Base-by-base conservation (phyloP, 1,140 invertebrate species). In the Maconellicoccus hirsutus region DNA sequence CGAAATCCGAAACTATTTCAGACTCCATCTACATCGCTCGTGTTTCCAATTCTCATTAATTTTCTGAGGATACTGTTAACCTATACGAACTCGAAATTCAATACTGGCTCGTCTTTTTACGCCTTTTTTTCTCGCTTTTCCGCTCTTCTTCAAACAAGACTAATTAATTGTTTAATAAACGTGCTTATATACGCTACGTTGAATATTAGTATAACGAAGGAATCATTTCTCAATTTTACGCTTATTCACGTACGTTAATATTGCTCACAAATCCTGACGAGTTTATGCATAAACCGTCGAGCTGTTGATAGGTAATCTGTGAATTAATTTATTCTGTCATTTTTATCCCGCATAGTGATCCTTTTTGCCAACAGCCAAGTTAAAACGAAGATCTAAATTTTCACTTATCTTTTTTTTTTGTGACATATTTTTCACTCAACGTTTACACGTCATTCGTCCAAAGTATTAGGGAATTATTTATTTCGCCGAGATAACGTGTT, bases 11-110 rank as follows among this genome's bases (percentile, higher is more conserved):
- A 52, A 52, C 42, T 19, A 52, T 52, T 52, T 16, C 42, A 52
- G n/a, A 8, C 42, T 52, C n/a, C 16, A 52, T 52, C 42, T 16
- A 16, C 42, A 19, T 19, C 42, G 42, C 42, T 52, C 42, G 42
- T 52, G n/a, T 52, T 52, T 52, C 42, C 42, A 52, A 52, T 52
- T 52, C 42, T 52, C 42, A 52, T 52, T 52, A 52, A 52, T 52
- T 52, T 52, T 52, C 6, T 16, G 6, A 19, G 16, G 6, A 52
- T 52, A 52, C 4, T 16, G 42, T 16, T 52, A 52, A 19, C 42
- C 42, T 52, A 52, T 19, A 52, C 42, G n/a, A 52, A 14, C 12
- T 52, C n/a, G 42, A 52, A 52, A 52, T 52, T 52, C 42, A 19
- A 52, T 52, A 52, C n/a, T 19, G n/a, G n/a, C 42, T 52, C 16